Evolutionary conservation across 2,797 vertebrate genomes (phyloP), one percentile per base, ranked within the genome.

Genomic region (Echiichthys vipera): DNA sequence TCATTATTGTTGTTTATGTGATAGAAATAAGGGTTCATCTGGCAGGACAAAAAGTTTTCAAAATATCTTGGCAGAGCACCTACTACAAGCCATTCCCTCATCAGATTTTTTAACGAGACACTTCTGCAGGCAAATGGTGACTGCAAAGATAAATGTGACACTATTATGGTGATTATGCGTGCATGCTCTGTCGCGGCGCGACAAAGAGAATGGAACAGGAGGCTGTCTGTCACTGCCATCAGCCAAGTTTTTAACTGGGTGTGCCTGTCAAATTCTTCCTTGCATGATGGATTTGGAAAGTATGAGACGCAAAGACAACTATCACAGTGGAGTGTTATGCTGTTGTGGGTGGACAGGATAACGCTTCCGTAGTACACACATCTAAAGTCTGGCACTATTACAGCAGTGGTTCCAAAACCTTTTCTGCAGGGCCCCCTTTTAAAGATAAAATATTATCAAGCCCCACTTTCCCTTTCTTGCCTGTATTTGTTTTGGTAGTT

Each of bases 201-300:
- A 29, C 56, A 72, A 56, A 13, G 5, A 54, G 20, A 69, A 67
- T 2, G 27, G 25, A 57, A 50, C 46, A 18, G 9, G 8, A 22
- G 4, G 40, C 14, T 2, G 56, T 66, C 47, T 27, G 50, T 77
- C 76, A 58, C 14, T 20, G 42, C 5, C 37, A 74, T 30, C 68
- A 54, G 53, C 1, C 59, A 74, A 51, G 27, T 70, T 56, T 37
- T 29, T 3, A 29, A 27, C 74, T 34, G 56, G 89, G 81, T 27
- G 88, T 75, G 81, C 2, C 79, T 6, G 10, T 3, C 9, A 13
- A 79, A 88, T 87, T 71, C 77, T 50, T 77, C 32, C 57, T 37
- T 30, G 49, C 11, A 12, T 61, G 54, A 68, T 12, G 20, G 25
- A 25, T 57, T 72, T 24, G 2, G 1, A 63, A 73, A 37, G 66